A percentile compares a stretch with the other conserved stretches of the same genome.
Evolutionary conservation across 1,140 invertebrate species (phyloP).

Genomic region (Microplitis mediator): DNA sequence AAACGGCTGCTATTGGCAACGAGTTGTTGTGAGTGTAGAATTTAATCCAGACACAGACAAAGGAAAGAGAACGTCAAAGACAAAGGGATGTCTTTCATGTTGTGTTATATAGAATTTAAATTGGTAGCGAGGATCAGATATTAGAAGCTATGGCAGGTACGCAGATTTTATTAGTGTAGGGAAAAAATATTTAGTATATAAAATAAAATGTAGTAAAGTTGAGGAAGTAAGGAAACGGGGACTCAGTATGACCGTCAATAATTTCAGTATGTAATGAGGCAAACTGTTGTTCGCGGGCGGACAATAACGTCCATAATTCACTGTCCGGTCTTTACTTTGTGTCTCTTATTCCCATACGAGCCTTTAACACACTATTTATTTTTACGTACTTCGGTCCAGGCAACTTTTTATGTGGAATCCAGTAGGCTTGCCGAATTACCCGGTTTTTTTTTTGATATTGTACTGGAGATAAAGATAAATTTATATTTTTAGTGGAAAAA

Average conservation of each 20-base stretch:
- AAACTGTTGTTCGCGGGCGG: conserved; percentile 47
- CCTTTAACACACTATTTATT: background rate
- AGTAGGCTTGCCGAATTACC: no score
- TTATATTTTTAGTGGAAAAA: no score
- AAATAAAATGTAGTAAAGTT: conserved; percentile 3
- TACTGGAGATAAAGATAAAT: no score
- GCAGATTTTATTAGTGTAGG: background rate
- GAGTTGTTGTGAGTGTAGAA: background rate
- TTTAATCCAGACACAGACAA: no score
- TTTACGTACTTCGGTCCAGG: background rate
- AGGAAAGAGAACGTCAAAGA: no score
- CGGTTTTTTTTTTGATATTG: no score
- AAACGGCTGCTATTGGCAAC: background rate
- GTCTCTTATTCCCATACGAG: background rate
- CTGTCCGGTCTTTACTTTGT: conserved; percentile 29
- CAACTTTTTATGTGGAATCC: no score
- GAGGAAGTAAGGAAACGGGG: conserved; percentile 8
- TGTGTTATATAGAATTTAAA: no score
- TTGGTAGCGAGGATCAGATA: no score
- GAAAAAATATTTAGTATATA: conserved; percentile 16
- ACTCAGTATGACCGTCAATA: conserved; percentile 44
- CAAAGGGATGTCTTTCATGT: no score
- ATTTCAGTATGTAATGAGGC: conserved; percentile 47
- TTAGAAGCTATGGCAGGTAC: no score
- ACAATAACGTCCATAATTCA: conserved; percentile 56